phyloP scores from a whole-genome alignment of 2,888 invertebrate species.

The Andrena bicolor region DNA sequence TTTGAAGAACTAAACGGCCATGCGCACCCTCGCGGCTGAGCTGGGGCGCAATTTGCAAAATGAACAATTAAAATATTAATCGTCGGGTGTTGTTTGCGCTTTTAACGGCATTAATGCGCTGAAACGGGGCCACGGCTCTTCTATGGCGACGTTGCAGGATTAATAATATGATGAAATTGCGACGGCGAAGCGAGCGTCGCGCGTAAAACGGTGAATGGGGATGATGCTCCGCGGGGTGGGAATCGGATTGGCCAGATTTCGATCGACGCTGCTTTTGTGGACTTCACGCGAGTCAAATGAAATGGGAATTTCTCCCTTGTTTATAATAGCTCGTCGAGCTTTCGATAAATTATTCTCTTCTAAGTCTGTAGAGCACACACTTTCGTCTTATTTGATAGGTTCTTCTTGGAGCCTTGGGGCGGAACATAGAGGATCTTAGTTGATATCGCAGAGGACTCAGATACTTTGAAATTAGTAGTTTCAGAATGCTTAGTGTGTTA shows the following conservation, averaged over 20 bases:
- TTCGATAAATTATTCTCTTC: too few species aligned
- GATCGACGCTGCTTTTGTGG: background rate
- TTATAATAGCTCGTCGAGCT: too few species aligned
- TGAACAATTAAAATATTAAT: slow-evolving; percentile 18
- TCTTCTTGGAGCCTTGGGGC: too few species aligned
- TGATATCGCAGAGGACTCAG: too few species aligned
- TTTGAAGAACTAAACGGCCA: slow-evolving; percentile 15
- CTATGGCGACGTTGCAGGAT: background rate
- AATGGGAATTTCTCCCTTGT: too few species aligned
- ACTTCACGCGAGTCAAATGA: background rate
- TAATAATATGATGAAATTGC: background rate
- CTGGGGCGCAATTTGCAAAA: background rate
- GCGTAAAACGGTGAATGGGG: background rate
- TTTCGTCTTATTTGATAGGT: too few species aligned
- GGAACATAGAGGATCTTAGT: too few species aligned
- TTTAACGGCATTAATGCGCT: slow-evolving; percentile 2
- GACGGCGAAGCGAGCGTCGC: background rate
- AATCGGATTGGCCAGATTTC: background rate
- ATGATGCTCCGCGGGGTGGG: background rate
- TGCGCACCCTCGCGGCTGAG: background rate
- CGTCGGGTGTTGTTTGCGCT: background rate
- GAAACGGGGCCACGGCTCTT: background rate
- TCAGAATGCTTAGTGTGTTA: too few species aligned
- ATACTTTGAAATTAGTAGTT: too few species aligned
- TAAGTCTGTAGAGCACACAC: too few species aligned